Conservation (phyloP, 2,888 invertebrate genomes). For the Biston stratarius region DNA sequence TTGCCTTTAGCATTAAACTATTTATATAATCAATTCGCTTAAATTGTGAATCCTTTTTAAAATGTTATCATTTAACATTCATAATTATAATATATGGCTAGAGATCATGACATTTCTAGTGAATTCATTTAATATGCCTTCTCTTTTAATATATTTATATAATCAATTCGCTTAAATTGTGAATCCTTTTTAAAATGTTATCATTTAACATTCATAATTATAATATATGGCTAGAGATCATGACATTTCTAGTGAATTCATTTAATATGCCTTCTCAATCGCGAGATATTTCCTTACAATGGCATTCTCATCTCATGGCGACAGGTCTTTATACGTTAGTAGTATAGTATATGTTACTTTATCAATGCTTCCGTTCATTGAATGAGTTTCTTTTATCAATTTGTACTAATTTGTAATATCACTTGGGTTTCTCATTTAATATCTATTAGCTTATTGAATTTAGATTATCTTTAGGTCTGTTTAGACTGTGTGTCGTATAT, state of each 20-base stretch:
- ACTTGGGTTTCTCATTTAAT: not conserved
- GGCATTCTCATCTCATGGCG: slow-evolving; percentile 4
- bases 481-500: too few relatives aligned
- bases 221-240: not conserved
- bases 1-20: too few relatives aligned
- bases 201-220: too few relatives aligned
- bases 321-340: not conserved
- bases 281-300: slow-evolving; percentile 11
- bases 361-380: slow-evolving; percentile 20
- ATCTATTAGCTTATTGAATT: too few relatives aligned
- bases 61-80: too few relatives aligned
- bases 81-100: not conserved
- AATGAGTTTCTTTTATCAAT: slow-evolving; percentile 8
- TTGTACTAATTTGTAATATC: not conserved
- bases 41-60: too few relatives aligned
- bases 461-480: too few relatives aligned
- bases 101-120: not conserved
- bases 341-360: slow-evolving; percentile 13
- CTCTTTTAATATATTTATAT: too few relatives aligned
- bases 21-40: too few relatives aligned
- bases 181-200: too few relatives aligned
- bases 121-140: not conserved
- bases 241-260: not conserved
- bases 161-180: too few relatives aligned
- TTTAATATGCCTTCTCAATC: not conserved